Base-by-base conservation (phyloP, 2,797 vertebrate genomes). In the Phoebastria nigripes region DNA sequence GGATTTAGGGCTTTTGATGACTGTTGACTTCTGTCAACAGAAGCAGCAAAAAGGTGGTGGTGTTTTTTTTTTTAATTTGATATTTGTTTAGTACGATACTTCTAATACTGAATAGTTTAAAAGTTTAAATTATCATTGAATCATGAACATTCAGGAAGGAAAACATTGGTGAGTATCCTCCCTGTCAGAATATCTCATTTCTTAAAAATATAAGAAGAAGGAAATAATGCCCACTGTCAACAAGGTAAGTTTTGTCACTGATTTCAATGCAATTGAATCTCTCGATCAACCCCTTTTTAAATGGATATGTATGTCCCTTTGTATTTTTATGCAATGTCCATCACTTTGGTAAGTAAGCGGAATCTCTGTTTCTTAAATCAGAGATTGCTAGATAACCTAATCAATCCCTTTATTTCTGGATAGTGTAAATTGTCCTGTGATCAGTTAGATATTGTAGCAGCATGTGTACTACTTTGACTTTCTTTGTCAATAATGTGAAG, bases 51-150 rank as follows among this genome's bases (percentile, higher is more conserved):
- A 77, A 56, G 8, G 28, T 52, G 46, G 33, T 52, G 15, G 6
- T n/a, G 16, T 2, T 6, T 4, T 24, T 49, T 49, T 17, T 35
- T 31, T 6, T 1, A 17, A 35, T 39, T 8, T n/a, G 7, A 0
- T 49, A 52, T 31, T 71, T 65, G 11, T 49, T 70, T 58, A 62
- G 7, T 49, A 24, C 46, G 14, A 28, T 70, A 9, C 44, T 71
- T 70, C 6, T 59, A 5, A 20, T 46, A 39, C 47, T 61, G 42
- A 65, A 62, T 39, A 72, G 41, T 59, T 71, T 26, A 16, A 41
- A 61, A 44, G 11, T 51, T 80, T 66, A 26, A 87, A 14, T 61
- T 59, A 33, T 41, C 21, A 28, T 13, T 31, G 11, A 61, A 47
- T 52, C 18, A 49, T 59, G 24, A 87, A 35, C 5, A 76, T 59